Conservation (phyloP, 2,797 vertebrate species). For the Muraenolepis orangiensis region DNA sequence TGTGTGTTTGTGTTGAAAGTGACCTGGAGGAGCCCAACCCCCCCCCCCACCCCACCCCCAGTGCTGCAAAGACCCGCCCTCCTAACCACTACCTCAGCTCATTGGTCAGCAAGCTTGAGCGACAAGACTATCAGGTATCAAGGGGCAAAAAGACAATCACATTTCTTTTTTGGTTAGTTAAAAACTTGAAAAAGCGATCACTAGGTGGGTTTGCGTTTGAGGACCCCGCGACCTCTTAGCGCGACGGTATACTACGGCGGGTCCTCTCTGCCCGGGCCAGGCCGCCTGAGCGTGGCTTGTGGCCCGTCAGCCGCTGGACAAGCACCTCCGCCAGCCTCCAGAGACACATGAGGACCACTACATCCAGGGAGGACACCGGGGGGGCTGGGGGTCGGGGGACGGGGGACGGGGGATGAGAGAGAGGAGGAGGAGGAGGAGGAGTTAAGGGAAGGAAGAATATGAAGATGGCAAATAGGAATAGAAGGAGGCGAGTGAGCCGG, state of each 20-base stretch:
- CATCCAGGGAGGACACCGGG: not conserved
- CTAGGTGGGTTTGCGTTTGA: too few species aligned
- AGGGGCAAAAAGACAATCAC: not conserved
- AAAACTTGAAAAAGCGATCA: too few species aligned
- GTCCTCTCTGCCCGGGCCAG: slow-evolving; percentile 76
- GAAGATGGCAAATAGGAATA: not conserved
- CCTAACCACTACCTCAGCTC: not conserved
- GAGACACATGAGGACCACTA: slow-evolving; percentile 62
- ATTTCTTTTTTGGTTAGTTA: too few species aligned
- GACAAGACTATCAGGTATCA: not conserved
- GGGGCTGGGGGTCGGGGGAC: not conserved
- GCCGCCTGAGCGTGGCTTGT: slow-evolving; percentile 72
- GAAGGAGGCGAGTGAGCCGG: slow-evolving; percentile 1
- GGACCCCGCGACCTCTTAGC: too few species aligned
- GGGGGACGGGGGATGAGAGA: not conserved
- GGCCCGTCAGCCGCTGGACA: slow-evolving; percentile 68
- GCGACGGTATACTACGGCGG: slow-evolving; percentile 51
- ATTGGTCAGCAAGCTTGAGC: not conserved
- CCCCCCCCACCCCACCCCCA: too few species aligned
- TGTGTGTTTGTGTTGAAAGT: slow-evolving; percentile 10
- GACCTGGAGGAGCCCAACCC: slow-evolving; percentile 7
- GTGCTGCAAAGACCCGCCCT: not conserved
- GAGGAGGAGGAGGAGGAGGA: not conserved
- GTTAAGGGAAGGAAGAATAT: not conserved
- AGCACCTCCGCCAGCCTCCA: slow-evolving; percentile 71